These are phyloP conservation scores for Eutrigla gurnardus DNA, from an alignment of 2,797 vertebrate species.

Conservation along the genomic window DNA sequence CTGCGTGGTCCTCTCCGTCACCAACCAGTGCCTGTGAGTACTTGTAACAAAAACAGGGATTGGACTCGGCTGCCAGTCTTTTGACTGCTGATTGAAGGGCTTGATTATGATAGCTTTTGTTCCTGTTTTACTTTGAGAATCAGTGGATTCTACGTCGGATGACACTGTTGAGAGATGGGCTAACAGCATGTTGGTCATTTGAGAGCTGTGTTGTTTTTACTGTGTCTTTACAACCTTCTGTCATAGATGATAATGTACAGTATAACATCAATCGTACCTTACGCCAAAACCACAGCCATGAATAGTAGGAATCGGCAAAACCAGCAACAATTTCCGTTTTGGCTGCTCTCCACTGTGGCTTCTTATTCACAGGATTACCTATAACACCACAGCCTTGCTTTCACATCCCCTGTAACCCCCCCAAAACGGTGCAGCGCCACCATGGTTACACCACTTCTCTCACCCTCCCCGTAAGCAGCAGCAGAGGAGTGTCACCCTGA, in stretches of 20 bases:
- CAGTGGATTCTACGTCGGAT: neutral
- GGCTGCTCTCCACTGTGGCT: too few species aligned
- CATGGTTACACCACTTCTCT: too few species aligned
- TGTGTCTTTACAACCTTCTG: neutral
- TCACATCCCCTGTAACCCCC: too few species aligned
- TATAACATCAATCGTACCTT: neutral
- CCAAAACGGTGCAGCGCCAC: too few species aligned
- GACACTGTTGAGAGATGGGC: neutral
- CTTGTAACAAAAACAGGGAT: neutral
- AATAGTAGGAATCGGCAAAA: neutral
- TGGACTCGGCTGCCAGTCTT: neutral
- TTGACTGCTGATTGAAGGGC: neutral
- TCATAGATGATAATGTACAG: slow-evolving; percentile 1
- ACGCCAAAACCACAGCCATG: neutral
- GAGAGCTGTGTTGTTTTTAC: too few species aligned
- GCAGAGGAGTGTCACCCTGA: too few species aligned
- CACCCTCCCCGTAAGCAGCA: too few species aligned
- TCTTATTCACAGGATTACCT: too few species aligned
- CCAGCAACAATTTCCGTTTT: too few species aligned
- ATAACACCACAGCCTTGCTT: too few species aligned
- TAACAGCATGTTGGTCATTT: too few species aligned
- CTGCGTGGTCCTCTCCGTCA: slow-evolving; percentile 84
- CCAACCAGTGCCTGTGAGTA: slow-evolving; percentile 84
- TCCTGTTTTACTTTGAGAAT: neutral
- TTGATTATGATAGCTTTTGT: neutral